phyloP scores from a whole-genome alignment of 2,797 vertebrate species.

The Labeo calbasu region DNA sequence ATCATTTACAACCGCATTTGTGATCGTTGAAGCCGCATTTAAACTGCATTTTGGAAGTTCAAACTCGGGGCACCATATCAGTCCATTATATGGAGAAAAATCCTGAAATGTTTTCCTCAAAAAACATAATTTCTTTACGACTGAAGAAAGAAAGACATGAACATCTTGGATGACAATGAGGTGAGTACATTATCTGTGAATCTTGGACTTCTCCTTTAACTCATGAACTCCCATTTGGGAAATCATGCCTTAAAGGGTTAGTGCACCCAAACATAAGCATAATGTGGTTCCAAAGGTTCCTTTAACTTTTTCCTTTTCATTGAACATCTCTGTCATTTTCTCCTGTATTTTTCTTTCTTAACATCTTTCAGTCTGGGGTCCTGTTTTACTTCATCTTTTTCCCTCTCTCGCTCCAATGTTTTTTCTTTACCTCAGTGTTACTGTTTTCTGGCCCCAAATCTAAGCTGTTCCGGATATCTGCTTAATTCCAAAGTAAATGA shows the following conservation, averaged over 20 bases:
- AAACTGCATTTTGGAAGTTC: too few species aligned
- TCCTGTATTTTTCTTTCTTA: conserved; percentile 55
- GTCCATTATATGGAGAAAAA: too few species aligned
- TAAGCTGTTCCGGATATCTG: conserved; percentile 55
- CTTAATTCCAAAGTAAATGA: conserved; percentile 64
- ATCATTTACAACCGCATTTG: too few species aligned
- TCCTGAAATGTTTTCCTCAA: too few species aligned
- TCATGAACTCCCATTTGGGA: neutral
- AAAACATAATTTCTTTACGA: too few species aligned
- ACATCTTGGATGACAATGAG: too few species aligned
- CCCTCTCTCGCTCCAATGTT: neutral
- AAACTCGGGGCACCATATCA: too few species aligned
- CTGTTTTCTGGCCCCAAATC: conserved; percentile 11
- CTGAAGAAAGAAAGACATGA: too few species aligned
- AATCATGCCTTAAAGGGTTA: neutral
- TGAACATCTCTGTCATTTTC: neutral
- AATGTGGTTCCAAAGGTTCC: neutral
- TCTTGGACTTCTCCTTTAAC: too few species aligned
- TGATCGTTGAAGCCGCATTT: too few species aligned
- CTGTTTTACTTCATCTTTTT: conserved; percentile 18
- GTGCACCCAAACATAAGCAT: neutral
- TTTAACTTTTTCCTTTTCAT: neutral
- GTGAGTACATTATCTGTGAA: too few species aligned
- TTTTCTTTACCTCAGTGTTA: neutral
- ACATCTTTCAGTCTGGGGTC: neutral